Conservation (phyloP, 35 echinoderm and acorn worm genomes). For the Lytechinus pictus region DNA sequence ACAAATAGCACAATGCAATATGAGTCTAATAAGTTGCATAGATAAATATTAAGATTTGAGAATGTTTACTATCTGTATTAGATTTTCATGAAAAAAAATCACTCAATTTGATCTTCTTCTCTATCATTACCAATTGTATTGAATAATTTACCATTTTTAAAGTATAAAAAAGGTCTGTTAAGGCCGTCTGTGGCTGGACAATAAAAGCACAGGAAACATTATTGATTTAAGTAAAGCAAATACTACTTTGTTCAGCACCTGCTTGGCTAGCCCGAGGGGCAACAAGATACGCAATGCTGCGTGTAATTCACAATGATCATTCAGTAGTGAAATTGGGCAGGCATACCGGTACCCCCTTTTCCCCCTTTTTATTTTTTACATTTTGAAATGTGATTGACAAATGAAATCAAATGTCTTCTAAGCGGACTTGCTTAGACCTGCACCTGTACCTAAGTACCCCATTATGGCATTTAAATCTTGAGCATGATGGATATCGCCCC, state of each 20-base stretch:
- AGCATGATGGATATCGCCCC: neutral
- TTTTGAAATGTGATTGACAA: neutral
- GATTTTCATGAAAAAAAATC: neutral
- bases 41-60: neutral
- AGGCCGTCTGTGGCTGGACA: neutral
- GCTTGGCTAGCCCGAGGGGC: neutral
- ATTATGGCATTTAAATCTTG: neutral
- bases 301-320: conserved; percentile 5
- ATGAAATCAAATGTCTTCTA: neutral
- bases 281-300: neutral
- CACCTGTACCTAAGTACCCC: neutral
- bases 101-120: neutral
- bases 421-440: neutral
- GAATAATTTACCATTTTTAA: neutral
- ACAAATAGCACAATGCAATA: too few species aligned
- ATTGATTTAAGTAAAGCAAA: conserved; percentile 7
- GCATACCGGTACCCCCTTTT: neutral
- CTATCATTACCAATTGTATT: neutral
- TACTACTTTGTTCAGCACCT: neutral
- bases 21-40: too few species aligned
- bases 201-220: neutral
- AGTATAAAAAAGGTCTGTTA: neutral
- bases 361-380: neutral
- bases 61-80: neutral
- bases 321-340: conserved; percentile 9